phyloP scores from a whole-genome alignment of 2,888 invertebrate species.

The Anarsia innoxiella region DNA sequence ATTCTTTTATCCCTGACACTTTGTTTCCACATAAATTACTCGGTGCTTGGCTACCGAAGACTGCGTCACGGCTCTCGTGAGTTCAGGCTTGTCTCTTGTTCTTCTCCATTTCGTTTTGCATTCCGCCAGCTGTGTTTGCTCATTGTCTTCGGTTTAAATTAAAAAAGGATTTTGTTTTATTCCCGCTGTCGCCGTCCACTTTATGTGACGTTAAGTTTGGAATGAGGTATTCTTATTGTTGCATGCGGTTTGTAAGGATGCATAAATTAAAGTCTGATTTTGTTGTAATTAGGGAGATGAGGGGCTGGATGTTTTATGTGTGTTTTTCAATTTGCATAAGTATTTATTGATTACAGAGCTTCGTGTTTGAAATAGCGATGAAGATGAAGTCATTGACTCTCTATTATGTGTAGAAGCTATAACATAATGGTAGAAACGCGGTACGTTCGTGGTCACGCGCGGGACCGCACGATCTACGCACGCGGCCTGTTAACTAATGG shows the following conservation, averaged over 20 bases:
- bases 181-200: constrained; percentile 63
- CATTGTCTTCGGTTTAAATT: constrained; percentile 68
- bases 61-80: constrained; percentile 45
- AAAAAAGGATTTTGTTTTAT: constrained; percentile 61
- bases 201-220: constrained; percentile 71
- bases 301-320: constrained; percentile 11
- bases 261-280: constrained; percentile 56
- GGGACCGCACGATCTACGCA: constrained; percentile 31
- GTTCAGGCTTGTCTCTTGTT: no score
- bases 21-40: constrained; percentile 65
- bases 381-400: constrained; percentile 16
- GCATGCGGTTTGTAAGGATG: constrained; percentile 53
- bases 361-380: constrained; percentile 5
- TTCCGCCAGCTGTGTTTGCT: constrained; percentile 71
- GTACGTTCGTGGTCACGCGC: constrained; percentile 34
- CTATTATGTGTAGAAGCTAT: constrained; percentile 8
- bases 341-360: constrained; percentile 6
- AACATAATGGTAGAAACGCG: constrained; percentile 19
- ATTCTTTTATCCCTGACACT: constrained; percentile 57
- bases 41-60: constrained; percentile 46
- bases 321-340: constrained; percentile 10
- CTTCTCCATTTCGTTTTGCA: constrained; percentile 62
- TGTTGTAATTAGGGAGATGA: constrained; percentile 51
- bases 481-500: constrained; percentile 35
- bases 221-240: constrained; percentile 68